Conservation (phyloP, 2,888 invertebrate genomes). For the Julus scanicus region DNA sequence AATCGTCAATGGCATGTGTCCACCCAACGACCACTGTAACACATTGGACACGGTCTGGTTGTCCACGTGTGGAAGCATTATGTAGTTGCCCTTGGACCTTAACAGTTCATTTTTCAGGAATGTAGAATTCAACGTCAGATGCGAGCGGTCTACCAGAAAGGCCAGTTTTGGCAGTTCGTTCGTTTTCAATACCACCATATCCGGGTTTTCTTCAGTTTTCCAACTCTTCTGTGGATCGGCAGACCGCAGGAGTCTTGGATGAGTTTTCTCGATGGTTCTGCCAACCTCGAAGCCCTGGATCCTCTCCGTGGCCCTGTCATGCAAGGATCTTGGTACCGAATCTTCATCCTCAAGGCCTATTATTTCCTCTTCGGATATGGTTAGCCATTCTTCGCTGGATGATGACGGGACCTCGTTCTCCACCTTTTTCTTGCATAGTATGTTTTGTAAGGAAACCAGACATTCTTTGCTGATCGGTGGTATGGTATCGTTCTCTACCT, state of each 20-base stretch:
- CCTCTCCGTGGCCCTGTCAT: background rate
- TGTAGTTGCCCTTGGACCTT: background rate
- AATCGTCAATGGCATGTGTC: background rate
- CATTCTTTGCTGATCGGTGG: background rate
- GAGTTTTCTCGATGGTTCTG: too few species aligned
- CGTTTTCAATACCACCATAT: constrained; percentile 25
- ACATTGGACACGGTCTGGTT: background rate
- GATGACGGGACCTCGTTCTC: background rate
- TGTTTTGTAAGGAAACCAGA: background rate
- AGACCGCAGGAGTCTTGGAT: background rate
- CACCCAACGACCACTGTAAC: constrained; percentile 4
- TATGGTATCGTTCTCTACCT: background rate
- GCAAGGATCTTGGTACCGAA: background rate
- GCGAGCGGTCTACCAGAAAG: constrained; percentile 28
- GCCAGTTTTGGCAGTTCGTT: constrained; percentile 6
- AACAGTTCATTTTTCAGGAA: background rate
- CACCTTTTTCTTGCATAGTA: background rate
- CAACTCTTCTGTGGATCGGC: background rate
- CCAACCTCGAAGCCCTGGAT: too few species aligned
- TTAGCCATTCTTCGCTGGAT: constrained; percentile 21
- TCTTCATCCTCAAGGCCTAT: background rate
- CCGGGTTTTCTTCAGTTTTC: background rate
- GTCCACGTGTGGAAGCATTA: background rate
- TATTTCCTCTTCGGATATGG: background rate
- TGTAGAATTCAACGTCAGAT: background rate